These are phyloP conservation scores for Drosophila barbarae DNA, from an alignment of 2,888 invertebrate genomes.

Conservation along the genomic window DNA sequence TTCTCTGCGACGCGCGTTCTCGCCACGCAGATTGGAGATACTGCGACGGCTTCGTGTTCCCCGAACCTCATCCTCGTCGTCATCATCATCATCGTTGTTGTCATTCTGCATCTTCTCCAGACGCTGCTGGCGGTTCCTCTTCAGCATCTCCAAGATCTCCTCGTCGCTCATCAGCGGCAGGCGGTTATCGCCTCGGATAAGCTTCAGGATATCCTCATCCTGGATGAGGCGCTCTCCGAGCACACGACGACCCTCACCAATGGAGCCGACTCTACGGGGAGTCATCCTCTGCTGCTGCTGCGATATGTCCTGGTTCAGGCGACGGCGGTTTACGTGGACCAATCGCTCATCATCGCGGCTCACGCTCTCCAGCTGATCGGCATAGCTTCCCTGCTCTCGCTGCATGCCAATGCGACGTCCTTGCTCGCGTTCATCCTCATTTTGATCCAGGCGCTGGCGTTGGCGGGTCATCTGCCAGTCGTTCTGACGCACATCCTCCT, in stretches of 20 bases:
- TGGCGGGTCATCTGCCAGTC: slow-evolving; percentile 33
- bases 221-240: slow-evolving; percentile 27
- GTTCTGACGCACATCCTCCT: slow-evolving; percentile 22
- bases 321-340: slow-evolving; percentile 56
- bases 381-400: slow-evolving; percentile 16
- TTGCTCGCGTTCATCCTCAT: neutral
- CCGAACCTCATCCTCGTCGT: slow-evolving; percentile 16
- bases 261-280: slow-evolving; percentile 39
- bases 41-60: slow-evolving; percentile 62
- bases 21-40: slow-evolving; percentile 19
- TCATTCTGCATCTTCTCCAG: slow-evolving; percentile 12
- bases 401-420: slow-evolving; percentile 9
- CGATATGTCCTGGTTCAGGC: slow-evolving; percentile 37
- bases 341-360: slow-evolving; percentile 57
- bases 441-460: slow-evolving; percentile 1
- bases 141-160: slow-evolving; percentile 55
- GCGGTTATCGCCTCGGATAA: slow-evolving; percentile 53
- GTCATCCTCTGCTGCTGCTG: slow-evolving; percentile 14
- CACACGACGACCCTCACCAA: slow-evolving; percentile 54
- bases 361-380: slow-evolving; percentile 45
- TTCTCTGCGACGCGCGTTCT: slow-evolving; percentile 40
- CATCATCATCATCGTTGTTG: slow-evolving; percentile 8
- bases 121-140: slow-evolving; percentile 44
- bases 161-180: slow-evolving; percentile 47
- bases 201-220: slow-evolving; percentile 48